Percentiles rank a stretch among this genome's conserved stretches.
Evolutionary conservation across 2,113 vertebrate species (phyloP).

Genomic region (Periophthalmodon schlosseri): DNA sequence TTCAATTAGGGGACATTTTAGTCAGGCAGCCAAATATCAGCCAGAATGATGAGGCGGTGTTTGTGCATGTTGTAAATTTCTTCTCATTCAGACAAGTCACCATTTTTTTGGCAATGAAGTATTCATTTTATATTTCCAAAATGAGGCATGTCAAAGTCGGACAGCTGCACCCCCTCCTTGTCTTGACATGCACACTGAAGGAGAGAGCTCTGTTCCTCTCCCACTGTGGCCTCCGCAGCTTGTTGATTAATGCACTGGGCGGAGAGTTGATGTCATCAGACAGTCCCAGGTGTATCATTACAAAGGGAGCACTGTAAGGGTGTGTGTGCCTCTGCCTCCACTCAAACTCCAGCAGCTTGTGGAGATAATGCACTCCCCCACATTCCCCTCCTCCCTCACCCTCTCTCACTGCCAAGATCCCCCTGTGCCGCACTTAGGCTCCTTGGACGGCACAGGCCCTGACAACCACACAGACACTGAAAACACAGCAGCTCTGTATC

Average conservation of each 20-base stretch:
- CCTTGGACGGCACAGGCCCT: neutral
- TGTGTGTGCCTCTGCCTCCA: conserved; percentile 28
- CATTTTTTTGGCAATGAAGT: conserved; percentile 31
- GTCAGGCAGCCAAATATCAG: too few relatives aligned
- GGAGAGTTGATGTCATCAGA: conserved; percentile 64
- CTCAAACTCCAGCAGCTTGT: conserved; percentile 32
- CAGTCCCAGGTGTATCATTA: conserved; percentile 70
- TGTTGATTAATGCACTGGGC: conserved; percentile 41
- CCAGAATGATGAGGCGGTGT: too few relatives aligned
- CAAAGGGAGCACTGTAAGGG: conserved; percentile 68
- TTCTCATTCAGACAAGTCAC: conserved; percentile 12
- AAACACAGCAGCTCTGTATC: conserved; percentile 62
- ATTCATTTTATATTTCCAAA: conserved; percentile 24
- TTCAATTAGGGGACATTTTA: too few relatives aligned
- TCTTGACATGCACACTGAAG: conserved; percentile 34
- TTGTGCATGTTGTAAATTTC: conserved; percentile 7
- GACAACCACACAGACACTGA: conserved; percentile 37
- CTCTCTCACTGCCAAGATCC: conserved; percentile 31
- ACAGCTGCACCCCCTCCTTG: conserved; percentile 31
- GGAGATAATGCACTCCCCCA: conserved; percentile 48
- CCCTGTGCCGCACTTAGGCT: conserved; percentile 36
- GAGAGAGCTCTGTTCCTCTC: conserved; percentile 37
- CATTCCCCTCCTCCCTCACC: conserved; percentile 26
- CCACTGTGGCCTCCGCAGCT: conserved; percentile 20
- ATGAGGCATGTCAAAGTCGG: conserved; percentile 37